These are phyloP conservation scores for Alcis repandata DNA, from an alignment of 2,888 invertebrate species.

Conservation along the genomic window DNA sequence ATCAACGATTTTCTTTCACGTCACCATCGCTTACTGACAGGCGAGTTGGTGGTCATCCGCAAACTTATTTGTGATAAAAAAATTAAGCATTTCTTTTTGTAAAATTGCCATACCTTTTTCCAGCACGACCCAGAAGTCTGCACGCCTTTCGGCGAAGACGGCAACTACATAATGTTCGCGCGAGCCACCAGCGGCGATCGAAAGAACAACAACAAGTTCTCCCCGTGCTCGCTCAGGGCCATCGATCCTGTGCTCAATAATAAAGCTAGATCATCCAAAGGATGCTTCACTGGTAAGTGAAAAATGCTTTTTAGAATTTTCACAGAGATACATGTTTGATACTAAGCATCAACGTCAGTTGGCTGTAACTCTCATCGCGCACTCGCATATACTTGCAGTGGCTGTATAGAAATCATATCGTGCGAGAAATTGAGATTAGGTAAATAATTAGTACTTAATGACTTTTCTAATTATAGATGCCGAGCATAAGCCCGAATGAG, in stretches of 20 bases:
- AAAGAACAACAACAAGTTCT: conserved; percentile 99
- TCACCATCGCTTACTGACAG: too few species aligned
- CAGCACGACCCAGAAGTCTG: conserved; percentile 98
- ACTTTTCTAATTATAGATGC: too few species aligned
- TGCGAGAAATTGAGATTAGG: too few species aligned
- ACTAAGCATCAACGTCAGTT: too few species aligned
- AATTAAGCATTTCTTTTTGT: conserved; percentile 9
- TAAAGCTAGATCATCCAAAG: conserved; percentile 95
- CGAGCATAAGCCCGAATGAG: too few species aligned
- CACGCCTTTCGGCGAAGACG: conserved; percentile 97
- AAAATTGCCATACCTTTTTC: conserved; percentile 19
- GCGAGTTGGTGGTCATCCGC: too few species aligned
- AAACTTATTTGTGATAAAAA: too few species aligned
- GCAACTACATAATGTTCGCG: conserved; percentile 99
- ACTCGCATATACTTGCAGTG: too few species aligned
- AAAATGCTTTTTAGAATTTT: background rate
- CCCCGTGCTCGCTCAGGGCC: conserved; percentile 96
- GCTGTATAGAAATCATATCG: too few species aligned
- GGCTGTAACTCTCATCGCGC: too few species aligned
- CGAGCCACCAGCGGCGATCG: conserved; percentile 99
- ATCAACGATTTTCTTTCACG: too few species aligned
- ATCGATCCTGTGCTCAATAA: conserved; percentile 97
- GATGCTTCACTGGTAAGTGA: conserved; percentile 94
- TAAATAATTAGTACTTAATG: too few species aligned
- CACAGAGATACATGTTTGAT: background rate